phyloP scores from a whole-genome alignment of 2,113 vertebrate species.

The Alligator sinensis region DNA sequence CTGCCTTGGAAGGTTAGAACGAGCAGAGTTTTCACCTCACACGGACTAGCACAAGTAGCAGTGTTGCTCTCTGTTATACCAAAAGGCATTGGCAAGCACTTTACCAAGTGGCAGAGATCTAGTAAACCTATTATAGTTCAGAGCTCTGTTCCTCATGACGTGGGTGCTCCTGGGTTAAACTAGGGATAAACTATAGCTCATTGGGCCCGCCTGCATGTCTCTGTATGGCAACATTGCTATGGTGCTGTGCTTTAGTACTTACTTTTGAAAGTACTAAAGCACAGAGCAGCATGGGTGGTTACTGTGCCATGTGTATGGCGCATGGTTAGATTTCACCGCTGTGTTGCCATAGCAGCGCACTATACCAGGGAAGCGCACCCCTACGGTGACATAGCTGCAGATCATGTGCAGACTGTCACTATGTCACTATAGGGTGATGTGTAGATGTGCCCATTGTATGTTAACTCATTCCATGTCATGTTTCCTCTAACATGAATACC shows the following conservation, averaged over 20 bases:
- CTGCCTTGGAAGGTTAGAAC: not conserved
- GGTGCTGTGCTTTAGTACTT: too few species aligned
- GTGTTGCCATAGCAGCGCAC: too few species aligned
- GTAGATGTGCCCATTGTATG: not conserved
- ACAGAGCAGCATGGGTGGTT: too few species aligned
- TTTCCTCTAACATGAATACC: not conserved
- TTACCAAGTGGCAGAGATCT: not conserved
- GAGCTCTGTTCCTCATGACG: not conserved
- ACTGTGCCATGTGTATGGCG: too few species aligned
- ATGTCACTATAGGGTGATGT: too few species aligned
- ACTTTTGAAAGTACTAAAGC: too few species aligned
- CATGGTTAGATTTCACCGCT: too few species aligned
- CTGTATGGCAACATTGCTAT: too few species aligned
- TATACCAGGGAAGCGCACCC: too few species aligned
- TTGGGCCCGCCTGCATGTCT: too few species aligned
- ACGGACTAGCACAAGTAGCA: not conserved
- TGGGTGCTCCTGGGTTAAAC: not conserved
- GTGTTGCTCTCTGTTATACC: not conserved
- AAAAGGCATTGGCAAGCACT: not conserved
- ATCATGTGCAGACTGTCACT: too few species aligned
- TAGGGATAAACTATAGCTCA: not conserved
- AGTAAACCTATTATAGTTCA: not conserved
- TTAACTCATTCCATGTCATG: not conserved
- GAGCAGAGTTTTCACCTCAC: not conserved
- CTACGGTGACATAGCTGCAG: too few species aligned